Base-by-base conservation (phyloP, 2,113 vertebrate genomes). In the Mungos mungo region DNA sequence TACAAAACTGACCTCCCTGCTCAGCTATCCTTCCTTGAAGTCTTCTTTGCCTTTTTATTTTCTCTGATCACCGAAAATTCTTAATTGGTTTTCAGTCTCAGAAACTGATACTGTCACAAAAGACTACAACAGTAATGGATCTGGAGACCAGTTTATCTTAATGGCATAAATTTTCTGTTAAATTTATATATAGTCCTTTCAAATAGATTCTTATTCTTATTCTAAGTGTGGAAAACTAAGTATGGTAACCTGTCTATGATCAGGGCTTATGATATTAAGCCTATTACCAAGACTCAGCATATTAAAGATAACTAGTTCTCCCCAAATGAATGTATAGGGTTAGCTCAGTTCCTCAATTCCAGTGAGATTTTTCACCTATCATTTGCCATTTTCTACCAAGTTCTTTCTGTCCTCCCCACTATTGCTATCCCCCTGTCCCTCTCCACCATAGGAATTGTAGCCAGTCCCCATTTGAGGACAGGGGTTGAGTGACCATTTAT, bases 91-190 rank as follows among this genome's bases (percentile, higher is more conserved):
- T 77, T 83, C 68, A 88, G 68, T 87, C 52, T 91, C 35, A 52
- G 72, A 86, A 81, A 63, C 27, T 60, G 50, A 91, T 50, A n/a
- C 15, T 85, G 0, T 54, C 47, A 74, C 68, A 81, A 66, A 74
- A 94, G 50, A 33, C 66, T 90, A 80, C 91, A 94, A 65, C 63
- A 83, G 19, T 63, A 90, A 25, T 96, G 63, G 79, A 63, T 79
- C 21, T 15, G 47, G 19, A 92, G 33, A 41, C 10, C 1, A 68
- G 16, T 66, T 95, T 72, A 65, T 88, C 25, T 74, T 88, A 54
- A 15, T 79, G 33, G 19, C 33, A 38, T 77, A 77, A 52, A 69
- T 85, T 96, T 93, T 89, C 71, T 79, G 7, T 84, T 93, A 72
- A 89, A 41, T 63, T 69, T 76, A 60, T 50, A 35, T 93, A 69